phyloP scores from a whole-genome alignment of 1,140 invertebrate species.

The Monomorium pharaonis region DNA sequence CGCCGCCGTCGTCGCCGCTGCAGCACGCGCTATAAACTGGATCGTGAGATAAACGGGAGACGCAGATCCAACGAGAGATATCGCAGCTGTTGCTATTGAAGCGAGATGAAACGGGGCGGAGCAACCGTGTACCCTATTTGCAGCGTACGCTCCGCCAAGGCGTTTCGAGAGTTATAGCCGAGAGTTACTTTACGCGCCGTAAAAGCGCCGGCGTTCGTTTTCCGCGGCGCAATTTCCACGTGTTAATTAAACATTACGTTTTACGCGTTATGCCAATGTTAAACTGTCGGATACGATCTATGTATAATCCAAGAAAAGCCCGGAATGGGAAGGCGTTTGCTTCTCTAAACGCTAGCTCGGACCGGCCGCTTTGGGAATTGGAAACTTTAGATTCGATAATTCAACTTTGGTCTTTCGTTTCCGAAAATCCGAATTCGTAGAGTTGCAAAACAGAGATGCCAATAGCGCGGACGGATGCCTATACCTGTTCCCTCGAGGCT shows the following conservation, averaged over 20 bases:
- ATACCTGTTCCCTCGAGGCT: neutral
- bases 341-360: too few species aligned
- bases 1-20: neutral
- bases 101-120: neutral
- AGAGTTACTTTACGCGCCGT: neutral
- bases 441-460: neutral
- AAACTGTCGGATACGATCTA: neutral
- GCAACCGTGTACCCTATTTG: neutral
- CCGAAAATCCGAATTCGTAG: neutral
- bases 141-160: neutral
- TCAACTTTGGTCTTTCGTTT: neutral
- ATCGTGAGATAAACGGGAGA: slow-evolving; percentile 37
- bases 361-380: too few species aligned
- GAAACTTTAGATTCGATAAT: too few species aligned
- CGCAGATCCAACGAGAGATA: slow-evolving; percentile 19
- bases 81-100: neutral
- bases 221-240: neutral
- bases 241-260: neutral
- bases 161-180: neutral
- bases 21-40: slow-evolving; percentile 18
- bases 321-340: too few species aligned
- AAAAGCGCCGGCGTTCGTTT: neutral
- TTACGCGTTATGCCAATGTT: neutral
- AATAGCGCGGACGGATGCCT: neutral
- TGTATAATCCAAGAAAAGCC: neutral